phyloP scores from a whole-genome alignment of 1,140 invertebrate species.

The Gyrodactylus bullatarudis region DNA sequence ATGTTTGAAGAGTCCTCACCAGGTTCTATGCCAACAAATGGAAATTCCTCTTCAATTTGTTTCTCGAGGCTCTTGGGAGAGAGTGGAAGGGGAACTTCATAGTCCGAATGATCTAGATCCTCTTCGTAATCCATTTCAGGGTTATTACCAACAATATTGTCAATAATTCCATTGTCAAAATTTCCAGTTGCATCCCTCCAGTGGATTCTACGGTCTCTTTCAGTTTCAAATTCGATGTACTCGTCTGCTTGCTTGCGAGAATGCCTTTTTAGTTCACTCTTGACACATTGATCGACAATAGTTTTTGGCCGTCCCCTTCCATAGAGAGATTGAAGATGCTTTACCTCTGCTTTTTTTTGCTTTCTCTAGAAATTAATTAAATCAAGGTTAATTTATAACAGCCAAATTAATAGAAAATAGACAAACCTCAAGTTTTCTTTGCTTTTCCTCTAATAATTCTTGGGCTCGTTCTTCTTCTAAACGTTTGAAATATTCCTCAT shows the following conservation, averaged over 20 bases:
- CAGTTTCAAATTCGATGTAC: neutral
- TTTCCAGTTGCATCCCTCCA: no score
- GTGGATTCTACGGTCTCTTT: no score
- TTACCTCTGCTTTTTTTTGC: neutral
- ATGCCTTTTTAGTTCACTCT: neutral
- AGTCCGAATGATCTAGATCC: neutral
- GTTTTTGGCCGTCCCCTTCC: neutral
- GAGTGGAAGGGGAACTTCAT: neutral
- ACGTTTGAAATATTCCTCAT: constrained; percentile 2
- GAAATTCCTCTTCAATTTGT: neutral
- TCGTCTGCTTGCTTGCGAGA: neutral
- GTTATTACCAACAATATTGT: neutral
- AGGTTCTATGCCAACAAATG: neutral
- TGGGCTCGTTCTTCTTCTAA: constrained; percentile 1
- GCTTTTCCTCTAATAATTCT: neutral
- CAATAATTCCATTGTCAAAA: neutral
- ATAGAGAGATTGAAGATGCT: neutral
- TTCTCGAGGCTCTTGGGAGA: neutral
- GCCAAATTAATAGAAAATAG: no score
- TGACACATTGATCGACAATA: neutral
- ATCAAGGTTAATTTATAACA: no score
- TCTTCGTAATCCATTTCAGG: neutral
- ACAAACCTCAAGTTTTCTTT: neutral
- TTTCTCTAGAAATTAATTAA: neutral
- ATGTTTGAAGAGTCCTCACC: neutral